Evolutionary conservation across 2,888 invertebrate species (phyloP).

Genomic region (Drosophila robusta): DNA sequence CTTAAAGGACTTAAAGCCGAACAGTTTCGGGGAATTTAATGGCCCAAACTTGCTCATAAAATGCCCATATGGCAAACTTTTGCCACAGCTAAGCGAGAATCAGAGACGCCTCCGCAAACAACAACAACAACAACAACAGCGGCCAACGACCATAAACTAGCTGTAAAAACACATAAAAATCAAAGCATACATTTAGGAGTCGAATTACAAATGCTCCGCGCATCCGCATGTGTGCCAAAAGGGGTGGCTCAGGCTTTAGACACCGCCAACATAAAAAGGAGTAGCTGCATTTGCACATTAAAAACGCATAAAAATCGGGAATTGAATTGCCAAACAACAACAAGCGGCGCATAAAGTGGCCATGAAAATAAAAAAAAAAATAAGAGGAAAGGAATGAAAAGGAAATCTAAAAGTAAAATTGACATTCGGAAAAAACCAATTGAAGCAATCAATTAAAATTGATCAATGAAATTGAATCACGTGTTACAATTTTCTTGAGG

Average conservation of each 20-base stretch:
- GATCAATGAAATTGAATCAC: slow-evolving; percentile 76
- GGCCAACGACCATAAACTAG: slow-evolving; percentile 49
- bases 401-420: slow-evolving; percentile 37
- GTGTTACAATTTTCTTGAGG: slow-evolving; percentile 65
- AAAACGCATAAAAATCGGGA: slow-evolving; percentile 74
- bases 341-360: slow-evolving; percentile 67
- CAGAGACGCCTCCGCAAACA: slow-evolving; percentile 16
- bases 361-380: slow-evolving; percentile 49
- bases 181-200: slow-evolving; percentile 70
- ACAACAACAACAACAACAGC: not conserved
- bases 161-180: slow-evolving; percentile 67
- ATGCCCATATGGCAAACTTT: slow-evolving; percentile 42
- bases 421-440: slow-evolving; percentile 46
- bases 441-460: slow-evolving; percentile 80
- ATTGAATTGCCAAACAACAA: slow-evolving; percentile 60
- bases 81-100: slow-evolving; percentile 19
- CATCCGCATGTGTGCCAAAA: slow-evolving; percentile 21
- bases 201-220: slow-evolving; percentile 57
- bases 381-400: not conserved
- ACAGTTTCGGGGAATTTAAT: slow-evolving; percentile 8
- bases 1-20: slow-evolving; percentile 15
- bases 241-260: slow-evolving; percentile 32
- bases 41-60: slow-evolving; percentile 31
- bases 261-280: slow-evolving; percentile 60
- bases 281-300: slow-evolving; percentile 73